A percentile compares a stretch with the other conserved stretches of the same genome.
These are phyloP conservation scores for Philereme transversata DNA, from an alignment of 2,888 invertebrate species.

Conservation along the genomic window DNA sequence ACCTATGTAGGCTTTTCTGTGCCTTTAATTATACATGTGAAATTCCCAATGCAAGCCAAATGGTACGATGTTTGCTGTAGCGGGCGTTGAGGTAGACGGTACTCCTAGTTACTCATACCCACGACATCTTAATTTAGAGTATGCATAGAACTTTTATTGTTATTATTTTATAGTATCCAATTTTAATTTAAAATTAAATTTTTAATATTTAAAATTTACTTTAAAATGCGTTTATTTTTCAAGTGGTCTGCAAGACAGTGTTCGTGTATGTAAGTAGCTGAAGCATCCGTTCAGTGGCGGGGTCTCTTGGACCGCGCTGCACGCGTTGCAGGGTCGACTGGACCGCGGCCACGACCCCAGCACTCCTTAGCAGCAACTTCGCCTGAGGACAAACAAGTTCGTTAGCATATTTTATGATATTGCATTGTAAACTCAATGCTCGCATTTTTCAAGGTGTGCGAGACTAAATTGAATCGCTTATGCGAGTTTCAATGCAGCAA, in stretches of 20 bases:
- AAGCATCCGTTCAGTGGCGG: conserved; percentile 54
- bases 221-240: background rate
- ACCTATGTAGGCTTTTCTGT: too few species aligned
- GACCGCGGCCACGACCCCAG: conserved; percentile 64
- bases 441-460: conserved; percentile 19
- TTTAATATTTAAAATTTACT: too few species aligned
- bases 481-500: conserved; percentile 1
- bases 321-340: conserved; percentile 59
- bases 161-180: too few species aligned
- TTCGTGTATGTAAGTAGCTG: conserved; percentile 70
- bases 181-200: too few species aligned
- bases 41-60: too few species aligned
- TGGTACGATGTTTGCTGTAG: too few species aligned
- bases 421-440: conserved; percentile 17
- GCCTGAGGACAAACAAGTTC: conserved; percentile 53
- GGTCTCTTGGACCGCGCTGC: conserved; percentile 45
- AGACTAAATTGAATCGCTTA: conserved; percentile 7
- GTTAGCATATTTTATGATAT: conserved; percentile 20
- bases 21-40: too few species aligned
- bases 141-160: too few species aligned
- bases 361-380: conserved; percentile 69
- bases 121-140: too few species aligned
- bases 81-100: too few species aligned
- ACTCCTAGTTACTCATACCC: too few species aligned
- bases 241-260: conserved; percentile 59